These are phyloP conservation scores for Cynodonichthys magdalenae DNA, from an alignment of 2,797 vertebrate genomes.

Conservation along the genomic window DNA sequence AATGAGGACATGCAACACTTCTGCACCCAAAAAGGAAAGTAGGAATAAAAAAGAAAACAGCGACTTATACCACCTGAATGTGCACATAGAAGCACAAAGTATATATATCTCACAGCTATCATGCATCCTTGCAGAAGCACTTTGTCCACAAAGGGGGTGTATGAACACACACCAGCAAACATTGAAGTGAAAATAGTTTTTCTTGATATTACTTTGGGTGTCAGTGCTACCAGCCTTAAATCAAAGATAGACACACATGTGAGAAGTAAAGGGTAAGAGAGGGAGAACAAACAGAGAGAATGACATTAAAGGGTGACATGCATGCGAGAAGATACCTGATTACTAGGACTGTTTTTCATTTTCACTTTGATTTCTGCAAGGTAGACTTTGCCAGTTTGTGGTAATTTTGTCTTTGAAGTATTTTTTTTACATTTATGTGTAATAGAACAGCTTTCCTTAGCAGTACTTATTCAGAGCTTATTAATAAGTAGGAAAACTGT, in stretches of 20 bases:
- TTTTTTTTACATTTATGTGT: background rate
- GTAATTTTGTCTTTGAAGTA: background rate
- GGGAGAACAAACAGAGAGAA: slow-evolving; percentile 30
- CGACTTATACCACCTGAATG: background rate
- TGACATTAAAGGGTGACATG: slow-evolving; percentile 45
- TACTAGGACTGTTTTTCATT: slow-evolving; percentile 47
- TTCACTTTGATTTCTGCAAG: slow-evolving; percentile 30
- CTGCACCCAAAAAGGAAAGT: background rate
- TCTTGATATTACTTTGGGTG: slow-evolving; percentile 42
- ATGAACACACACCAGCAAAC: background rate
- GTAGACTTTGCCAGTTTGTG: background rate
- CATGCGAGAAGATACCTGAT: slow-evolving; percentile 40
- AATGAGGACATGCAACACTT: background rate
- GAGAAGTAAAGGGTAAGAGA: slow-evolving; percentile 3
- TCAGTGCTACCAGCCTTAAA: slow-evolving; percentile 28
- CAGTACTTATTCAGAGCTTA: no score
- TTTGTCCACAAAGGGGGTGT: slow-evolving; percentile 12
- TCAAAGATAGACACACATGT: slow-evolving; percentile 30
- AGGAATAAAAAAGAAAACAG: background rate
- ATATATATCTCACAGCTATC: slow-evolving; percentile 18
- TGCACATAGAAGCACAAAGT: background rate
- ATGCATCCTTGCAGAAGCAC: slow-evolving; percentile 24
- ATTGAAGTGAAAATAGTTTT: slow-evolving; percentile 57
- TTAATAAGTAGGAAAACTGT: background rate
- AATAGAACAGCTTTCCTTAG: background rate